A percentile compares a stretch with the other conserved stretches of the same genome.
Conservation (phyloP, 2,797 vertebrate genomes). For the Smutsia temminckii region DNA sequence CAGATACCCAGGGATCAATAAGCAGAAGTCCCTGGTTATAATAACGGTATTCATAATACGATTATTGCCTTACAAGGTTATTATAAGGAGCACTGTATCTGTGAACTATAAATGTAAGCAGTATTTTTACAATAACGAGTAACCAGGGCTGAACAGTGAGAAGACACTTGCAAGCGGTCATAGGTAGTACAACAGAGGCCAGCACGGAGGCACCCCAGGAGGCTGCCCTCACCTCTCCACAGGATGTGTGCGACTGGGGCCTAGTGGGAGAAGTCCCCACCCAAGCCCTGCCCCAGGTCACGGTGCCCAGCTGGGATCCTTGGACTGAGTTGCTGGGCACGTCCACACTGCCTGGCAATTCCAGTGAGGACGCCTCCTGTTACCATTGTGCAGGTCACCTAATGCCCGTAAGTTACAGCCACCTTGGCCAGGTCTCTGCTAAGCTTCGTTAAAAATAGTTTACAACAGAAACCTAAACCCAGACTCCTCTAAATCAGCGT, state of each 20-base stretch:
- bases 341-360: background rate
- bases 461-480: slow-evolving; percentile 59
- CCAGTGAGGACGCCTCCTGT: background rate
- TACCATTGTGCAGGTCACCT: background rate
- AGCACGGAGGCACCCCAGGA: accelerated
- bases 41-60: background rate
- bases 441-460: slow-evolving; percentile 62
- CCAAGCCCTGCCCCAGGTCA: background rate
- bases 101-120: background rate
- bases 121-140: background rate
- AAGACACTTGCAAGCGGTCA: background rate
- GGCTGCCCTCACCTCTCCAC: background rate
- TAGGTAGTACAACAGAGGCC: too few relatives aligned
- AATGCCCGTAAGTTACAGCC: background rate
- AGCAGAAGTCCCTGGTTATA: background rate
- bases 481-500: slow-evolving; percentile 23
- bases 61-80: slow-evolving; percentile 23
- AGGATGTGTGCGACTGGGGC: background rate
- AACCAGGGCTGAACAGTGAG: background rate
- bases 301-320: background rate
- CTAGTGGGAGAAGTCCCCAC: background rate
- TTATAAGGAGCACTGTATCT: background rate
- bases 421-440: background rate
- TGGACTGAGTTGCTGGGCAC: background rate
- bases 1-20: background rate